Percentiles rank a stretch among this genome's conserved stretches.
Evolutionary conservation across 2,797 vertebrate species (phyloP).

Genomic region (Poeciliopsis infans): DNA sequence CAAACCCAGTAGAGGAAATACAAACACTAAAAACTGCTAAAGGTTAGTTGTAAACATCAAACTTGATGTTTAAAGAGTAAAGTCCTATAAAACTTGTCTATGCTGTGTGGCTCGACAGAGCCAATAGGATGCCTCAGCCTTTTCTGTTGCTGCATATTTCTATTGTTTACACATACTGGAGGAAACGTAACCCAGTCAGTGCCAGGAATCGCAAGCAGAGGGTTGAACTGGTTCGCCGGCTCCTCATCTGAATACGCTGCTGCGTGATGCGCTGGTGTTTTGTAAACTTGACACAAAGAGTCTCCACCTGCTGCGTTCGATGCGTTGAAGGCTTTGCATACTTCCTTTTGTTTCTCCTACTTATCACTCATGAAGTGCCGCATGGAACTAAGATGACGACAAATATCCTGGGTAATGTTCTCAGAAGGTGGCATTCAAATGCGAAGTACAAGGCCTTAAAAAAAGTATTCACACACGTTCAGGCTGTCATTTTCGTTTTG

Average conservation of each 20-base stretch:
- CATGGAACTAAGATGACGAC: constrained; percentile 31
- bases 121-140: neutral
- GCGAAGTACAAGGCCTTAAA: neutral
- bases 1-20: neutral
- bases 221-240: constrained; percentile 64
- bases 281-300: constrained; percentile 33
- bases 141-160: neutral
- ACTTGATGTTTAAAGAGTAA: neutral
- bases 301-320: constrained; percentile 5
- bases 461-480: neutral
- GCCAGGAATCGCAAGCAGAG: neutral
- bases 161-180: neutral
- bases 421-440: neutral
- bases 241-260: constrained; percentile 10
- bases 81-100: neutral
- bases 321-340: constrained; percentile 16
- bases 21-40: neutral
- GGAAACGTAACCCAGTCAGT: neutral
- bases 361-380: constrained; percentile 33
- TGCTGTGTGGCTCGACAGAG: neutral
- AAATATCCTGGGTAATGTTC: constrained; percentile 24
- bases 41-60: neutral
- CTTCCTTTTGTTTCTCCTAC: constrained; percentile 26
- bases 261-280: constrained; percentile 42
- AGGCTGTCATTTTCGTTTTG: neutral